Conservation (phyloP, 2,888 invertebrate genomes). For the Muscina levida region DNA sequence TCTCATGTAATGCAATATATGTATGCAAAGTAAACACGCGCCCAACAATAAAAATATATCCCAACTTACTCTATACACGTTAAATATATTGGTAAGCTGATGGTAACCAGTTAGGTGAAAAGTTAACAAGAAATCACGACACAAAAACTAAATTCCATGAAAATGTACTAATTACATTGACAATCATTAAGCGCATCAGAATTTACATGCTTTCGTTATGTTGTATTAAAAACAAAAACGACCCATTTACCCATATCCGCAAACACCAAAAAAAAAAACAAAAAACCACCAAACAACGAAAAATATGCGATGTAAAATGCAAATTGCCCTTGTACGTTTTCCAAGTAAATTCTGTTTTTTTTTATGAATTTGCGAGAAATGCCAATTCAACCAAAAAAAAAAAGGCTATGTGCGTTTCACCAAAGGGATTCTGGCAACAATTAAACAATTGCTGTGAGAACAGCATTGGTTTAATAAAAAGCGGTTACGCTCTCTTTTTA, state of each 20-base stretch:
- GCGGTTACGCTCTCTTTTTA: not conserved
- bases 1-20: no score
- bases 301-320: no score
- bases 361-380: not conserved
- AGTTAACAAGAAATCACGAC: not conserved
- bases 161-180: slow-evolving; percentile 43
- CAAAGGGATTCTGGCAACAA: not conserved
- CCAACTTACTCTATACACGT: no score
- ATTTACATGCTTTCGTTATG: not conserved
- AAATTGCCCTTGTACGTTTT: slow-evolving; percentile 9
- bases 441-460: not conserved
- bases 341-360: not conserved
- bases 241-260: no score
- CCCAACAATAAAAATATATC: no score
- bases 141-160: not conserved
- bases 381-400: not conserved
- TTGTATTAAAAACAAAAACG: no score
- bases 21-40: no score
- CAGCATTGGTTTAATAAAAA: slow-evolving; percentile 19
- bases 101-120: not conserved
- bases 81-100: no score
- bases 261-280: no score
- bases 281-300: no score
- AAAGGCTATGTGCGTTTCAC: no score
- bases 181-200: slow-evolving; percentile 33